A percentile compares a stretch with the other conserved stretches of the same genome.
Evolutionary conservation across 2,113 vertebrate genomes (phyloP).

Genomic region (Alexandromys fortis): DNA sequence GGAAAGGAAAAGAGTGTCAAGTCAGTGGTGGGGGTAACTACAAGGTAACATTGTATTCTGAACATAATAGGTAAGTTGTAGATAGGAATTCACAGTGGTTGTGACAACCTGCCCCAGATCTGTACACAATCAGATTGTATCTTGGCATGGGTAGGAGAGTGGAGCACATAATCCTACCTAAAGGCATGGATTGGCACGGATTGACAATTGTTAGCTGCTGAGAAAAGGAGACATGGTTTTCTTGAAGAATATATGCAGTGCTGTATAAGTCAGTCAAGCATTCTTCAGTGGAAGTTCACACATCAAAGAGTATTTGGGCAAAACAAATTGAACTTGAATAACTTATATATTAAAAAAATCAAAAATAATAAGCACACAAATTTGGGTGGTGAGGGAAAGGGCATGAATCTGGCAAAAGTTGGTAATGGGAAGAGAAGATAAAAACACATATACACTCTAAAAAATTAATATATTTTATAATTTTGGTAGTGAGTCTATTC

Average conservation of each 20-base stretch:
- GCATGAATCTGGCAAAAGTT: neutral
- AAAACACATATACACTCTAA: neutral
- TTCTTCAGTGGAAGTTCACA: neutral
- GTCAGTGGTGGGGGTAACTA: neutral
- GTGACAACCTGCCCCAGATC: neutral
- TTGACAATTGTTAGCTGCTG: neutral
- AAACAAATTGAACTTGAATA: neutral
- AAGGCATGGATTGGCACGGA: too few species aligned
- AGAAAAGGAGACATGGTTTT: neutral
- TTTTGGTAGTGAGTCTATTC: too few species aligned
- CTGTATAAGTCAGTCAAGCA: neutral
- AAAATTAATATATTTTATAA: neutral
- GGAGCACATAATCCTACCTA: neutral
- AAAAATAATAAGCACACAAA: neutral
- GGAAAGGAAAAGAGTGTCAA: neutral
- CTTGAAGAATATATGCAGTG: neutral
- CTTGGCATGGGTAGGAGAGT: neutral
- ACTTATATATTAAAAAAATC: neutral
- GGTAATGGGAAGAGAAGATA: neutral
- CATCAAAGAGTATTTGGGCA: neutral
- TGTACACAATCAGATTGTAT: neutral
- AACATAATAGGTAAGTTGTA: neutral
- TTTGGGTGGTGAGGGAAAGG: neutral
- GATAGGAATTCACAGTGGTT: neutral
- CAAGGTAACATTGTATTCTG: too few species aligned